These are phyloP conservation scores for Drosophila kikkawai DNA, from an alignment of 1,140 invertebrate species.

Conservation along the genomic window DNA sequence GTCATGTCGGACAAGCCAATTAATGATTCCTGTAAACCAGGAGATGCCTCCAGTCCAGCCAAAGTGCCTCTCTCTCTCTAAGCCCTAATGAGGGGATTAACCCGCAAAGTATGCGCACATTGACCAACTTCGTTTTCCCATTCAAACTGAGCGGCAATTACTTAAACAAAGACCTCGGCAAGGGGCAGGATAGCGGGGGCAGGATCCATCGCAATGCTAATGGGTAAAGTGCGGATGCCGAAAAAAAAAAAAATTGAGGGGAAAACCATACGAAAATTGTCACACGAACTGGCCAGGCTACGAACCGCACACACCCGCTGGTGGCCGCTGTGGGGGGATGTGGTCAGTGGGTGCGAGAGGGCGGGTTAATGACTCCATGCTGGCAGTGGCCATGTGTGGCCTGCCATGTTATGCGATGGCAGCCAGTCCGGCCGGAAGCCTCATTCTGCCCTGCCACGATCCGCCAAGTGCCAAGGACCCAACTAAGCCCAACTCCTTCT, in stretches of 20 bases:
- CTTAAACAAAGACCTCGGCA: slow-evolving; percentile 22
- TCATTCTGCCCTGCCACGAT: not conserved
- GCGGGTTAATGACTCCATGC: slow-evolving; percentile 41
- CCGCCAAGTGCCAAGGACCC: slow-evolving; percentile 18
- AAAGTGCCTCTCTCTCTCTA: not conserved
- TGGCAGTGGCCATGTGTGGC: slow-evolving; percentile 19
- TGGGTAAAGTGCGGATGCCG: slow-evolving; percentile 24
- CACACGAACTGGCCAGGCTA: slow-evolving; percentile 31
- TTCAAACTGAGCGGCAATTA: slow-evolving; percentile 39
- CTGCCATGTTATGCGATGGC: slow-evolving; percentile 23
- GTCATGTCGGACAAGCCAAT: not conserved
- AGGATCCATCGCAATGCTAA: slow-evolving; percentile 24
- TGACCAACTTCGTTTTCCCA: slow-evolving; percentile 38
- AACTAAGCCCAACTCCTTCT: slow-evolving; percentile 24
- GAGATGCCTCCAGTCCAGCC: not conserved
- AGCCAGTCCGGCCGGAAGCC: slow-evolving; percentile 21
- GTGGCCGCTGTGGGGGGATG: slow-evolving; percentile 17
- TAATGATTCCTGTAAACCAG: slow-evolving; percentile 11
- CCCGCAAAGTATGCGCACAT: slow-evolving; percentile 30
- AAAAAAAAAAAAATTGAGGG: slow-evolving; percentile 23
- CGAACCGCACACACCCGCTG: slow-evolving; percentile 20
- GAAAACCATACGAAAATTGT: slow-evolving; percentile 34
- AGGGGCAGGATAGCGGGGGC: not conserved
- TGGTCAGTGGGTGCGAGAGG: slow-evolving; percentile 33
- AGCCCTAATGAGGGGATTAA: slow-evolving; percentile 40